Base-by-base conservation (phyloP, 1,140 invertebrate genomes). In the Sinella curviseta region DNA sequence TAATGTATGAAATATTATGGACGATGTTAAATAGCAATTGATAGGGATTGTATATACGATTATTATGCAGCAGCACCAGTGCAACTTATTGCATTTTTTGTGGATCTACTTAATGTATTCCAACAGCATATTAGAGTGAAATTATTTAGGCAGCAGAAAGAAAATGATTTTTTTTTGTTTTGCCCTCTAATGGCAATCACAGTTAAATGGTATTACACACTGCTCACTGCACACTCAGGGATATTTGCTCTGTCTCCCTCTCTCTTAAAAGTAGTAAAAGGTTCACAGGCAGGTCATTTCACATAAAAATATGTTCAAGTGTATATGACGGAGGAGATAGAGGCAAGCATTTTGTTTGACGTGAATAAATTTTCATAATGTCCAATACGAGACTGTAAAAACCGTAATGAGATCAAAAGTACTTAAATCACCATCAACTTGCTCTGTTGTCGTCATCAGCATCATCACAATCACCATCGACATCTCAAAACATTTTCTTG, bases 331-430 rank as follows among this genome's bases (percentile, higher is more conserved):
- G 24, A 14, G 24, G 8, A 26, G 8, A 48, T 48, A 12, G 20
- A 48, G 20, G 20, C 39, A 48, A 26, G 57, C 57, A n/a, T 70
- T 31, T 70, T 70, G 28, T 8, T 31, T 70, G 31, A 12, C 26
- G 26, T 31, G 26, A 33, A 70, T 70, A 33, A 31, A 70, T 70
- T 70, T 70, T 70, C 65, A 70, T 70, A 70, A 70, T 70, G 30
- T 60, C 8, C 65, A 70, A 8, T 31, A 70, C 4, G 65, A 33
- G 8, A 30, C 12, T 30, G 26, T 3, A 33, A 24, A 60, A 60
- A 31, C 8, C 24, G 57, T 65, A 65, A 65, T 65, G 57, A 65
- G 57, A 65, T 17, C 57, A 70, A 70, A 33, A 31, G 26, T 70
- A 30, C 30, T 33, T 70, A 31, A 70, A 33, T 70, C 65, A 70